These are phyloP conservation scores for Hippocampus barbouri DNA, from an alignment of 2,113 vertebrate genomes.

Conservation along the genomic window DNA sequence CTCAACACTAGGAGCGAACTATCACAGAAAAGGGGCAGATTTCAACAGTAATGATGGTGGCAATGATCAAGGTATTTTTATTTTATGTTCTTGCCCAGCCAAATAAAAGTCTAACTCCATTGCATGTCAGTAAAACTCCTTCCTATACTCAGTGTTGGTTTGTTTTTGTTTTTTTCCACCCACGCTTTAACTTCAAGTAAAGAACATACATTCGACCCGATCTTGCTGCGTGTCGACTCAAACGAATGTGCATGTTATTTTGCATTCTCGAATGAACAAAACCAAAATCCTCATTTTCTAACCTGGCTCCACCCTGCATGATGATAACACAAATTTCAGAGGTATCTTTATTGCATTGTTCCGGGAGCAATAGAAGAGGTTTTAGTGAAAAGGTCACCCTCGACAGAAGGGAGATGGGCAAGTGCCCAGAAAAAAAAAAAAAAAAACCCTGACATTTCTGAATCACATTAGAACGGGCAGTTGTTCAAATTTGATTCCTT, in stretches of 20 bases:
- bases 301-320: conserved; percentile 48
- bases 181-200: conserved; percentile 1
- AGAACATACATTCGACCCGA: not conserved
- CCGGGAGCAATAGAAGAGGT: not conserved
- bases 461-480: conserved; percentile 10
- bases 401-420: conserved; percentile 19
- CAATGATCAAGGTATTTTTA: conserved; percentile 89
- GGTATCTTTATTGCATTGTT: not conserved
- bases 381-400: conserved; percentile 32
- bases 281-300: conserved; percentile 13
- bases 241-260: conserved; percentile 69
- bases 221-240: conserved; percentile 50
- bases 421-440: conserved; percentile 3
- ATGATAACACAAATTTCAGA: conserved; percentile 18
- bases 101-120: conserved; percentile 67
- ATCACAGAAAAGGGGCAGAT: conserved; percentile 80
- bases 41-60: conserved; percentile 87
- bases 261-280: conserved; percentile 32
- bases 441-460: conserved; percentile 32
- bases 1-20: conserved; percentile 83
- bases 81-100: conserved; percentile 24
- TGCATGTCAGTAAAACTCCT: conserved; percentile 78
- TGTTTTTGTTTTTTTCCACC: not conserved
- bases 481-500: conserved; percentile 15
- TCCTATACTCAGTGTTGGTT: conserved; percentile 2